These are phyloP conservation scores for Aporophyla nigra DNA, from an alignment of 2,888 invertebrate genomes.

Conservation along the genomic window DNA sequence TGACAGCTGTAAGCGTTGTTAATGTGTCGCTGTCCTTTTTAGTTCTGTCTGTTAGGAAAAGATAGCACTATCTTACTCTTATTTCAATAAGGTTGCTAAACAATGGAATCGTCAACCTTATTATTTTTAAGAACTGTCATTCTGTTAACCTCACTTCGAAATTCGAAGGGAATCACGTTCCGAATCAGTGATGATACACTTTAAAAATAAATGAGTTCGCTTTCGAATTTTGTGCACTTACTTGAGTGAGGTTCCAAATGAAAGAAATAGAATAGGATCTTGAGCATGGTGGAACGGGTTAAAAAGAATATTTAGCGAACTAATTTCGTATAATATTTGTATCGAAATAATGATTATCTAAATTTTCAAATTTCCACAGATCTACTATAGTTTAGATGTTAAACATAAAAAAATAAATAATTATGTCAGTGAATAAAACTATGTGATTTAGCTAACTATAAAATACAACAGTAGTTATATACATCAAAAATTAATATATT, in stretches of 20 bases:
- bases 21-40: too few relatives aligned
- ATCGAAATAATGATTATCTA: rapidly evolving
- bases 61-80: too few relatives aligned
- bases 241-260: neutral
- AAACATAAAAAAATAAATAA: conserved; percentile 53
- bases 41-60: too few relatives aligned
- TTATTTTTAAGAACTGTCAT: too few relatives aligned
- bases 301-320: conserved; percentile 9
- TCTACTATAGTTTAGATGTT: conserved; percentile 64
- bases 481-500: conserved; percentile 39
- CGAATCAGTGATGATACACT: neutral
- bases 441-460: conserved; percentile 66
- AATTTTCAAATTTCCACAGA: conserved; percentile 37
- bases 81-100: too few relatives aligned
- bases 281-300: conserved; percentile 18
- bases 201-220: neutral
- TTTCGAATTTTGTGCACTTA: neutral
- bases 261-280: neutral
- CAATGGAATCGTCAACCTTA: too few relatives aligned
- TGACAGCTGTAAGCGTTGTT: too few relatives aligned
- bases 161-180: neutral
- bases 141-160: neutral
- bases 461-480: conserved; percentile 54
- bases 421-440: conserved; percentile 64
- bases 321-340: neutral